Percentiles rank a stretch among this genome's conserved stretches.
These are phyloP conservation scores for Dolichoris vasculosae DNA, from an alignment of 1,140 invertebrate species.

Conservation along the genomic window DNA sequence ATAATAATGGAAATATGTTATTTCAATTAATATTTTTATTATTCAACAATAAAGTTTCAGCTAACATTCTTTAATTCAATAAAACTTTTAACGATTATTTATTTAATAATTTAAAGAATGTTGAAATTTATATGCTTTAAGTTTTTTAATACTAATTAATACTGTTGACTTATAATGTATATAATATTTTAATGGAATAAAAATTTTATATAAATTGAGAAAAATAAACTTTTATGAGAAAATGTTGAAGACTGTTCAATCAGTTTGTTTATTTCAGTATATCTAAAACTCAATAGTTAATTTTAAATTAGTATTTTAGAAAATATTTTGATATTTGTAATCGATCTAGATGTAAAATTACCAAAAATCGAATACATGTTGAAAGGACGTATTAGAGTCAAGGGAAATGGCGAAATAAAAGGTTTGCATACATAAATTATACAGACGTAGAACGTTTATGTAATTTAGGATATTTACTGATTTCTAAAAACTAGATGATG, in stretches of 20 bases:
- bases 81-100: too few relatives aligned
- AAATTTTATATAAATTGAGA: too few relatives aligned
- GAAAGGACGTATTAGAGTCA: background rate
- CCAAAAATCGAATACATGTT: background rate
- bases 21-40: too few relatives aligned
- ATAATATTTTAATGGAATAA: too few relatives aligned
- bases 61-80: too few relatives aligned
- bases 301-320: background rate
- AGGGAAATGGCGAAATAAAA: conserved; percentile 22
- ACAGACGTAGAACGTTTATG: background rate
- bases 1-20: too few relatives aligned
- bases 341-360: background rate
- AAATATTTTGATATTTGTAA: background rate
- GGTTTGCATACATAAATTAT: conserved; percentile 30
- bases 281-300: background rate
- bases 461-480: conserved; percentile 16
- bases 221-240: too few relatives aligned
- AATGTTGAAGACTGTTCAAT: too few relatives aligned
- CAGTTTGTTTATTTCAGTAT: background rate
- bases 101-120: background rate
- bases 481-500: background rate
- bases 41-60: too few relatives aligned
- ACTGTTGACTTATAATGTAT: too few relatives aligned
- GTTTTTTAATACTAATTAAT: background rate
- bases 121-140: background rate